Evolutionary conservation across 2,888 invertebrate species (phyloP), one percentile per base, ranked within the genome.

Genomic region (Anarsia innoxiella): DNA sequence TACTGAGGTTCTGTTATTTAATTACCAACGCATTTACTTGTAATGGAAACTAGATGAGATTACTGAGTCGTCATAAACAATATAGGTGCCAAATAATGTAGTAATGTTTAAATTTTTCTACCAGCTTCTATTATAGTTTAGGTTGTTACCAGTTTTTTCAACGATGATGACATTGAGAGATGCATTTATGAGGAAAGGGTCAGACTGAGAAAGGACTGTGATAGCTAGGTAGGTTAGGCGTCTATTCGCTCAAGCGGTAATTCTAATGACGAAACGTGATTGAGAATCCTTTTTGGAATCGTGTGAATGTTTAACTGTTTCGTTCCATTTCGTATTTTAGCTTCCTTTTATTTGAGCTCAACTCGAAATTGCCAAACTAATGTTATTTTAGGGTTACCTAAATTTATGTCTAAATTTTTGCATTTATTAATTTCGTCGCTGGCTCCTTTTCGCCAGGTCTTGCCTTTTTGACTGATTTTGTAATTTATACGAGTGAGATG

Each of bases 181-280:
- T 74, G 79, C 83, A 79, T 82, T 83, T 80, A 79, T 59, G 52
- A 53, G 82, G 78, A 76, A 83, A 72, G 80, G 82, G 76, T 80
- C 83, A 78, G 84, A 84, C 84, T 84, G 84, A 84, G 78, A 77
- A 74, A 75, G 84, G 83, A 84, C 84, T 84, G 84, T 84, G 84
- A 84, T 84, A 84, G 80, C 68, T 76, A 79, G 78, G 55, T 82
- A 84, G 70, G 79, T 78, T 79, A 84, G 75, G 70, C 65, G 68
- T 71, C 64, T 73, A 67, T 66, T 70, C 82, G 78, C 83, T 82
- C 80, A 76, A 79, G 80, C 69, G 73, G 73, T 69, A 70, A 75
- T 74, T 70, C 59, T 69, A 60, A 65, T 59, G 59, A 59, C 56
- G 58, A 59, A 57, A 57, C 51, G 56, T 69, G 56, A 53, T 57